Evolutionary conservation across 2,888 invertebrate genomes (phyloP).

Genomic region (Catocala nupta): DNA sequence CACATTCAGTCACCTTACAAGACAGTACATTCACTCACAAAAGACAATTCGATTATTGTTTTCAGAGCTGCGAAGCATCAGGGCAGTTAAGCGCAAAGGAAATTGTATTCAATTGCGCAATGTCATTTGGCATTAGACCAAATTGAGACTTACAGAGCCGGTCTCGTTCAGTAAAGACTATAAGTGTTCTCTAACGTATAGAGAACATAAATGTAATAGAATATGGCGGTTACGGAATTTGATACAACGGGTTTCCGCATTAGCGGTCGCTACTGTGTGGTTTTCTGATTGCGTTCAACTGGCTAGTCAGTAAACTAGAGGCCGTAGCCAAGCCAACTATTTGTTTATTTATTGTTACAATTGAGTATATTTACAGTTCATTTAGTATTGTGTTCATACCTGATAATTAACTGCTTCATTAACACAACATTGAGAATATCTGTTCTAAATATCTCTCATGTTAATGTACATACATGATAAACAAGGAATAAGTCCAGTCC

Average conservation of each 20-base stretch:
- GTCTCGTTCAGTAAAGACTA: slow-evolving; percentile 35
- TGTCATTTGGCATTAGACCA: slow-evolving; percentile 64
- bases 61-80: slow-evolving; percentile 11
- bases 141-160: slow-evolving; percentile 53
- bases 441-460: too few relatives aligned
- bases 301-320: slow-evolving; percentile 24
- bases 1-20: background rate
- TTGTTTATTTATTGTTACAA: slow-evolving; percentile 11
- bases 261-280: slow-evolving; percentile 24
- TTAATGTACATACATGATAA: too few relatives aligned
- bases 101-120: slow-evolving; percentile 57
- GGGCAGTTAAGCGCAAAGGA: slow-evolving; percentile 28
- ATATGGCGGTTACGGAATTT: slow-evolving; percentile 9
- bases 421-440: too few relatives aligned
- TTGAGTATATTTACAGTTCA: too few relatives aligned
- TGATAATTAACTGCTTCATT: too few relatives aligned
- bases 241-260: slow-evolving; percentile 22
- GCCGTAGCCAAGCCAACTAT: slow-evolving; percentile 21
- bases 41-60: slow-evolving; percentile 28
- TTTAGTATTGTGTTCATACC: too few relatives aligned
- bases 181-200: slow-evolving; percentile 41
- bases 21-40: slow-evolving; percentile 7
- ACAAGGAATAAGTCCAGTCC: too few relatives aligned
- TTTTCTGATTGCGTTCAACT: slow-evolving; percentile 29
- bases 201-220: slow-evolving; percentile 23